A percentile compares a stretch with the other conserved stretches of the same genome.
These are phyloP conservation scores for Nomia melanderi DNA, from an alignment of 1,140 invertebrate species.

Conservation along the genomic window DNA sequence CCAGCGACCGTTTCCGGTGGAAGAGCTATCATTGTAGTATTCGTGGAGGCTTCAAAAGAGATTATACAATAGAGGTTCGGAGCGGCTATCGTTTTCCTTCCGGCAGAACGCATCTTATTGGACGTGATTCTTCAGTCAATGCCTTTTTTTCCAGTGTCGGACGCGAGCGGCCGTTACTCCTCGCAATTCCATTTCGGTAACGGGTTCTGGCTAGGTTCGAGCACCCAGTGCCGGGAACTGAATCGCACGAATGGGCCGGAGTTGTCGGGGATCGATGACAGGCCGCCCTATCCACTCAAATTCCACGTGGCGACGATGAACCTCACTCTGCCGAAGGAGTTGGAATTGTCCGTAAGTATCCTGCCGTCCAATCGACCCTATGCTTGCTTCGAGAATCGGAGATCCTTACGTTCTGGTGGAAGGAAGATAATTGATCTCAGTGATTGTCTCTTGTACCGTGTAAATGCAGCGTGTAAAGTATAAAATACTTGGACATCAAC, in stretches of 20 bases:
- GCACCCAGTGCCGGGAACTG: constrained; percentile 84
- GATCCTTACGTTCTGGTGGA: too few species aligned
- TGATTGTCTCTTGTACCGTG: too few species aligned
- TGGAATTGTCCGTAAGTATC: constrained; percentile 84
- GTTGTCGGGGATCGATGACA: constrained; percentile 68
- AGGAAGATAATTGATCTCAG: too few species aligned
- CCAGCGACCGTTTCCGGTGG: too few species aligned
- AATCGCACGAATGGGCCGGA: constrained; percentile 65
- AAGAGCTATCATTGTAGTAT: too few species aligned
- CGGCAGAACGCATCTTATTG: not conserved
- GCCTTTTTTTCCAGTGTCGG: constrained; percentile 85
- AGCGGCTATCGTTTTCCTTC: not conserved
- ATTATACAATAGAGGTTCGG: too few species aligned
- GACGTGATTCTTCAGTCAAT: not conserved
- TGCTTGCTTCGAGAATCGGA: not conserved
- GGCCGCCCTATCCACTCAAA: constrained; percentile 83
- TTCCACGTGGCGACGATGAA: constrained; percentile 86
- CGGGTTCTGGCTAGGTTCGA: constrained; percentile 91
- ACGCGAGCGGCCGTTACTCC: constrained; percentile 90
- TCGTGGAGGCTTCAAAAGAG: too few species aligned
- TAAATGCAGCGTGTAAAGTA: too few species aligned
- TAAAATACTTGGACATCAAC: too few species aligned
- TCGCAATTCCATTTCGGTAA: constrained; percentile 91
- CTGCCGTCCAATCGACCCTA: not conserved
- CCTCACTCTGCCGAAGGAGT: constrained; percentile 82